These are phyloP conservation scores for Taphrorychus bicolor DNA, from an alignment of 2,888 invertebrate genomes.

Conservation along the genomic window DNA sequence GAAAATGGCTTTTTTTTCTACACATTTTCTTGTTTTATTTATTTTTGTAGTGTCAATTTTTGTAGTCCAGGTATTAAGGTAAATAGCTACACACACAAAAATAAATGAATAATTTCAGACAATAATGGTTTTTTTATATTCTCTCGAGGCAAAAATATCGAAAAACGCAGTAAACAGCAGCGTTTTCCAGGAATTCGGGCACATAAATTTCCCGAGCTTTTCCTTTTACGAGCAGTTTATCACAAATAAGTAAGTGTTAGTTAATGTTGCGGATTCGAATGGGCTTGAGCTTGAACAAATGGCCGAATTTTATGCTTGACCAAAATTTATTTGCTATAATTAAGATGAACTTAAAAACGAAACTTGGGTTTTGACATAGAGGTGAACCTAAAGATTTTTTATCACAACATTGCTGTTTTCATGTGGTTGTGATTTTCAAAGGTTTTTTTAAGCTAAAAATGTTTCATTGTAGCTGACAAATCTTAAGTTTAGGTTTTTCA, in stretches of 20 bases:
- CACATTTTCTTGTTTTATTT: no score
- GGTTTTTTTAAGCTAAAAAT: no score
- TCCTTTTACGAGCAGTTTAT: conserved; percentile 40
- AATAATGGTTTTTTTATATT: conserved; percentile 21
- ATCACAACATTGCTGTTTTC: no score
- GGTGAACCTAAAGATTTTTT: no score
- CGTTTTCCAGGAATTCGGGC: conserved; percentile 34
- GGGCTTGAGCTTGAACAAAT: conserved; percentile 3
- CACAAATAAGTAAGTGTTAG: conserved; percentile 40
- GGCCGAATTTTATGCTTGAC: neutral
- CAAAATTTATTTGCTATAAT: neutral
- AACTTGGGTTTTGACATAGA: no score
- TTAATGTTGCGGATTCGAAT: conserved; percentile 32
- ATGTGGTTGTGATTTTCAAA: no score
- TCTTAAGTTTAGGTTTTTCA: no score
- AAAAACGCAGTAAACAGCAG: conserved; percentile 36
- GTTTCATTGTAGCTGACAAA: no score
- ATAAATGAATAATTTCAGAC: neutral
- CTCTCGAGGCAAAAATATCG: conserved; percentile 29
- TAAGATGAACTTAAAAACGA: neutral
- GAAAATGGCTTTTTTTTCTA: no score
- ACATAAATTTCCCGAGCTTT: conserved; percentile 36
- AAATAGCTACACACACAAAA: no score
- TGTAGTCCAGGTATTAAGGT: no score
- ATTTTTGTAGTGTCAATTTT: neutral